Base-by-base conservation (phyloP, 2,113 vertebrate species). In the Podiceps cristatus region DNA sequence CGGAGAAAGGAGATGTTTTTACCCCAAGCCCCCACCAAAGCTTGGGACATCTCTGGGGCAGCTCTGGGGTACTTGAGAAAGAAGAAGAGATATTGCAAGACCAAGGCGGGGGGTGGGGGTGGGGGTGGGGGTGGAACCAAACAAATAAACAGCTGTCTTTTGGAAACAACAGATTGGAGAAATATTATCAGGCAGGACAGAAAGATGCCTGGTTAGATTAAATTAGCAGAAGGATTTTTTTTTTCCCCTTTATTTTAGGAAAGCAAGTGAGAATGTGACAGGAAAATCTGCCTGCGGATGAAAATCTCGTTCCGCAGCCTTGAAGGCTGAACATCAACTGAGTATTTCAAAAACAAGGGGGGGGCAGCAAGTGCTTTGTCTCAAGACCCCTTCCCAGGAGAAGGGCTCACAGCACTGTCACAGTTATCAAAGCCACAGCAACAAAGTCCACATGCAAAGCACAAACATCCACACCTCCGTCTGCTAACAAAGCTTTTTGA, bases 181-280 rank as follows among this genome's bases (percentile, higher is more conserved):
- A 74, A 81, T 76, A 76, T 81, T 96, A 75, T 68, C 80, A 82
- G 84, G 83, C 96, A 95, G 91, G 96, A 94, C 94, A 96, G 93
- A 79, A 91, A 92, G 92, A 95, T 96, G 95, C 91, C 80, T 93
- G 91, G 66, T 76, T 91, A 85, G 93, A 95, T 95, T 89, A 95
- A 96, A 89, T 96, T 95, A 97, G 89, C 69, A 64, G 83, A 75
- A 84, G 56, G 91, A 56, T 74, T 60, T 83, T 90, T 79, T 59
- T 91, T 66, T 79, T 0, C 4, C 33, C 40, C 13, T 95, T 97
- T 97, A 93, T 97, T 97, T 97, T 97, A 93, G 68, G 96, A 94
- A 97, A 93, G 60, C 2, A 3, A 96, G 90, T 86, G 90, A 92
- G 95, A 94, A 90, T 24, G 92, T 47, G 11, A 76, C 95, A 95